These are phyloP conservation scores for Heliconius aoede DNA, from an alignment of 2,888 invertebrate species.

Conservation along the genomic window DNA sequence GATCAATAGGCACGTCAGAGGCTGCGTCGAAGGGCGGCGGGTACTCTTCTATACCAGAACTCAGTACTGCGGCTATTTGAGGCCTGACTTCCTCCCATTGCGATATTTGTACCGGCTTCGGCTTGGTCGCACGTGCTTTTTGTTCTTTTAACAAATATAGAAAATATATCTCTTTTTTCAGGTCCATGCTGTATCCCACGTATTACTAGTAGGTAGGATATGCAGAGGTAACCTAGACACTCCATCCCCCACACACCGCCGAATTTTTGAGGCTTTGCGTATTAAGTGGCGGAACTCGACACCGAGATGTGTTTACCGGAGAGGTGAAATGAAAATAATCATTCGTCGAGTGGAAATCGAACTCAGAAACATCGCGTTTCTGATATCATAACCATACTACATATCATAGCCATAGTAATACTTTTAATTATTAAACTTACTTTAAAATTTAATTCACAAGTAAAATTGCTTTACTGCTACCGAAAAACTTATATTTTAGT, in stretches of 20 bases:
- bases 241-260: too few relatives aligned
- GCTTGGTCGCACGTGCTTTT: constrained; percentile 54
- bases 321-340: too few relatives aligned
- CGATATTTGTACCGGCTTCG: constrained; percentile 56
- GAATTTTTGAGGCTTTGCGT: too few relatives aligned
- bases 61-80: constrained; percentile 85
- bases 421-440: neutral
- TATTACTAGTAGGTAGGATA: too few relatives aligned
- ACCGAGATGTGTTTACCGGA: too few relatives aligned
- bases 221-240: too few relatives aligned
- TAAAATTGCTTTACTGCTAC: neutral
- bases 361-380: too few relatives aligned
- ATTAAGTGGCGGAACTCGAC: too few relatives aligned
- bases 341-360: too few relatives aligned
- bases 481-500: neutral
- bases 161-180: neutral
- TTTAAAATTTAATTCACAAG: too few relatives aligned
- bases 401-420: neutral
- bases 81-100: constrained; percentile 87
- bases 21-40: constrained; percentile 94
- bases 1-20: constrained; percentile 91
- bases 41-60: constrained; percentile 80
- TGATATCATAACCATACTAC: too few relatives aligned
- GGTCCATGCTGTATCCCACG: too few relatives aligned
- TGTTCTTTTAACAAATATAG: constrained; percentile 49